Conservation (phyloP, 2,888 invertebrate genomes). For the Dromius quadrimaculatus region DNA sequence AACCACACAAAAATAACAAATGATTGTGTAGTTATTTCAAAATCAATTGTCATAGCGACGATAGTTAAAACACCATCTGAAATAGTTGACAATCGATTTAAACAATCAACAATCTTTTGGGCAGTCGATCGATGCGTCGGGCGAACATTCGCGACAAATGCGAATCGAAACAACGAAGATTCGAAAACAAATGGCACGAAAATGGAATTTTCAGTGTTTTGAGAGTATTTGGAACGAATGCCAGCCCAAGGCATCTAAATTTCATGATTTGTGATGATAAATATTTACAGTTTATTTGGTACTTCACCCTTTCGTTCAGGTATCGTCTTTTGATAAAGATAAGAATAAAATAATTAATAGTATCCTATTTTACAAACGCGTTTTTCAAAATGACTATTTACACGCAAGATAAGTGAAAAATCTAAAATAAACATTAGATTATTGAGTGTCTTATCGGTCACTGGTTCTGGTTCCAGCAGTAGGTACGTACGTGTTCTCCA, state of each 20-base stretch:
- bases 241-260: constrained; percentile 12
- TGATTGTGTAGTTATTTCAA: constrained; percentile 9
- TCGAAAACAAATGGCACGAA: constrained; percentile 27
- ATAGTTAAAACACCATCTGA: constrained; percentile 41
- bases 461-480: constrained; percentile 21
- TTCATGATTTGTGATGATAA: constrained; percentile 54
- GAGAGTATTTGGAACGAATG: background rate
- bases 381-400: constrained; percentile 58
- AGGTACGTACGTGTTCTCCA: constrained; percentile 12
- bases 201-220: background rate
- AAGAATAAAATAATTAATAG: constrained; percentile 52
- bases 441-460: constrained; percentile 42
- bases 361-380: constrained; percentile 54
- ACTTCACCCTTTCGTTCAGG: constrained; percentile 59
- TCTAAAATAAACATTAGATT: constrained; percentile 54
- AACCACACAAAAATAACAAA: background rate
- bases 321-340: constrained; percentile 57
- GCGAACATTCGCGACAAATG: constrained; percentile 8
- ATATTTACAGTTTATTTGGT: constrained; percentile 61
- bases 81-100: constrained; percentile 10
- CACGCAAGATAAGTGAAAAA: constrained; percentile 56
- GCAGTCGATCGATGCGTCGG: constrained; percentile 18
- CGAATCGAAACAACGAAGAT: constrained; percentile 2
- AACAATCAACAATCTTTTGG: background rate
- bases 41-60: constrained; percentile 28